Conservation (phyloP, 2,888 invertebrate species). For the Muscina levida region DNA sequence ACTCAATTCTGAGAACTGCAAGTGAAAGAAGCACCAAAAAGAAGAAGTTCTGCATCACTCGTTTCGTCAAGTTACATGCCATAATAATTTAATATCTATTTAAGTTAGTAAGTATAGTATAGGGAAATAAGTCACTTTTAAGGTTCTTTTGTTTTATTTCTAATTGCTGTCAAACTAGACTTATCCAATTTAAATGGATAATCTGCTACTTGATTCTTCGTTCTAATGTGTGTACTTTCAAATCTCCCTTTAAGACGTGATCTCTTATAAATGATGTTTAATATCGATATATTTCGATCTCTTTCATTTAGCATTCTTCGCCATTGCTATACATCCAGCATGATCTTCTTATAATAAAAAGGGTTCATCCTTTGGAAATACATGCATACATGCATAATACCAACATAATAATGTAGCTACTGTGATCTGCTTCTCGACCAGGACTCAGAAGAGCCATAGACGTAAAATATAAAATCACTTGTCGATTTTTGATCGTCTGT, state of each 20-base stretch:
- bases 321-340: not conserved
- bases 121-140: no score
- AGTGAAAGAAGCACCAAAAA: no score
- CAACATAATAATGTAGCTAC: slow-evolving; percentile 47
- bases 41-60: no score
- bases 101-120: no score
- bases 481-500: slow-evolving; percentile 55
- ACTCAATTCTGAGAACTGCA: no score
- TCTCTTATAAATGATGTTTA: not conserved
- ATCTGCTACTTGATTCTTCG: slow-evolving; percentile 10
- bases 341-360: not conserved
- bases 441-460: slow-evolving; percentile 51
- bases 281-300: not conserved
- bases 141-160: not conserved
- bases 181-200: not conserved
- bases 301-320: not conserved
- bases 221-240: not conserved
- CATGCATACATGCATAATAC: slow-evolving; percentile 7
- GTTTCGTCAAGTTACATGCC: no score
- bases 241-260: not conserved
- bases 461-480: slow-evolving; percentile 57
- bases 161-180: not conserved
- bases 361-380: not conserved
- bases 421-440: slow-evolving; percentile 56
- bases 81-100: no score